These are phyloP conservation scores for Melanogrammus aeglefinus DNA, from an alignment of 2,797 vertebrate genomes.

Conservation along the genomic window DNA sequence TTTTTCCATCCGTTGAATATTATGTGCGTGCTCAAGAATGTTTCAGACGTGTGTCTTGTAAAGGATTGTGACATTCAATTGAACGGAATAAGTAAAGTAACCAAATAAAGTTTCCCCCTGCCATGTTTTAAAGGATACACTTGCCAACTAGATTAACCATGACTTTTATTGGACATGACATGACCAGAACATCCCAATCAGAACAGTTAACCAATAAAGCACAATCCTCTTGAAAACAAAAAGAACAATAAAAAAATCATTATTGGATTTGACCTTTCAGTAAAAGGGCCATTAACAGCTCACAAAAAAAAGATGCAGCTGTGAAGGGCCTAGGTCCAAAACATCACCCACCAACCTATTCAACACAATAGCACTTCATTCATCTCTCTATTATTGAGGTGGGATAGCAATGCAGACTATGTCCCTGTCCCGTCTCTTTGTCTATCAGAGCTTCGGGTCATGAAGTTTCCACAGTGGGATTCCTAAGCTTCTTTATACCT, in stretches of 20 bases:
- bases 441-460: conserved; percentile 36
- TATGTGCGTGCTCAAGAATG: background rate
- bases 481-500: background rate
- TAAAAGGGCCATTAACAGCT: conserved; percentile 36
- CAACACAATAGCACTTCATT: conserved; percentile 60
- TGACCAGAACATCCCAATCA: background rate
- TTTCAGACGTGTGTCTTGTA: background rate
- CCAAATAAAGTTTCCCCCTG: background rate
- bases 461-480: conserved; percentile 1
- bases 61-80: background rate
- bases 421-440: conserved; percentile 43
- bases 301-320: conserved; percentile 42
- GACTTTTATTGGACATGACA: background rate
- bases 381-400: conserved; percentile 47
- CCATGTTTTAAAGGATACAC: background rate
- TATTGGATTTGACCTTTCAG: conserved; percentile 41
- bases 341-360: conserved; percentile 50
- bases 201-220: background rate
- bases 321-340: conserved; percentile 46
- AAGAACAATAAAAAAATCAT: conserved; percentile 7
- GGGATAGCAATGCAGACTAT: conserved; percentile 62
- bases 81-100: background rate
- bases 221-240: background rate
- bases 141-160: background rate
- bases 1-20: background rate